phyloP scores from a whole-genome alignment of 2,888 invertebrate genomes.

The Drosophila rubida region DNA sequence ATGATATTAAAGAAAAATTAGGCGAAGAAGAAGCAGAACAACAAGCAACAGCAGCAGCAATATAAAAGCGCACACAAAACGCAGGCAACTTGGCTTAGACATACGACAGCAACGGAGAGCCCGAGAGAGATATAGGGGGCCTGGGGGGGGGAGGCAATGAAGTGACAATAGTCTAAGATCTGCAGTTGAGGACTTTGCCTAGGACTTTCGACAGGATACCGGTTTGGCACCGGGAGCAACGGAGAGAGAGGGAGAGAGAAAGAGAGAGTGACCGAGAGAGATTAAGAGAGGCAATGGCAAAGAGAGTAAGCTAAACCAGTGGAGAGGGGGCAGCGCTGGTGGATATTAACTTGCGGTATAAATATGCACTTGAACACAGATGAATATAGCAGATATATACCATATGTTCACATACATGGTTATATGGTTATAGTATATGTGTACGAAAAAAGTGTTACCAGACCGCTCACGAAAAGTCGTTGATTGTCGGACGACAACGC shows the following conservation, averaged over 20 bases:
- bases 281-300: slow-evolving; percentile 2
- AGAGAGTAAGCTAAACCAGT: not conserved
- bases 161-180: slow-evolving; percentile 36
- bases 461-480: slow-evolving; percentile 37
- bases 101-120: not conserved
- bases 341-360: slow-evolving; percentile 16
- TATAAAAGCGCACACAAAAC: slow-evolving; percentile 1
- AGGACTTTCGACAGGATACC: slow-evolving; percentile 66
- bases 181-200: slow-evolving; percentile 30
- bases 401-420: not conserved
- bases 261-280: not conserved
- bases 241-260: slow-evolving; percentile 18
- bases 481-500: slow-evolving; percentile 37
- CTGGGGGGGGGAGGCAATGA: not conserved
- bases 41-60: not conserved
- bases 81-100: slow-evolving; percentile 8
- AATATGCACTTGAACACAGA: slow-evolving; percentile 18
- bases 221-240: slow-evolving; percentile 47
- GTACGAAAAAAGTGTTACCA: slow-evolving; percentile 44
- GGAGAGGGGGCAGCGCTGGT: not conserved
- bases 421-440: slow-evolving; percentile 12
- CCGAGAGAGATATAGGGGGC: not conserved
- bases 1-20: not conserved
- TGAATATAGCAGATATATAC: not conserved
- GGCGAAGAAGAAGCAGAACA: not conserved